Evolutionary conservation across 1,140 invertebrate species (phyloP).

Genomic region (Paraescarpia echinospica): DNA sequence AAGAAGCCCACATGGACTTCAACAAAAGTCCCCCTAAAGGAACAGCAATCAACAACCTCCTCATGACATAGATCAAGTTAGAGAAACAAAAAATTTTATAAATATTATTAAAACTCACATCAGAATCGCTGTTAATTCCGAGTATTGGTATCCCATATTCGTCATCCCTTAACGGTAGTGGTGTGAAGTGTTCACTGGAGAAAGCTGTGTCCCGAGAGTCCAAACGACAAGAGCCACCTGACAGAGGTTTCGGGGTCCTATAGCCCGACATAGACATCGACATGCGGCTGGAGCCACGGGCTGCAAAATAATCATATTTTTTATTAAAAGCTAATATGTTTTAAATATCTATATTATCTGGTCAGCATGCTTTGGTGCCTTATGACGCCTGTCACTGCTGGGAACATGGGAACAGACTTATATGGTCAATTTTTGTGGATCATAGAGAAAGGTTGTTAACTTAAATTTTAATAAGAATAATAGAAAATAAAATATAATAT

Average conservation of each 20-base stretch:
- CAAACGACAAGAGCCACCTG: conserved; percentile 1
- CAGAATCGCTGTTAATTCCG: conserved; percentile 44
- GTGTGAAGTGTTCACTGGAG: conserved; percentile 4
- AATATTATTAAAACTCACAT: conserved; percentile 10
- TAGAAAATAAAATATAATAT: too few species aligned
- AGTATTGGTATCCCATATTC: conserved; percentile 52
- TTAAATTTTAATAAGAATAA: too few species aligned
- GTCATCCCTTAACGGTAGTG: conserved; percentile 33
- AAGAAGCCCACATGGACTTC: too few species aligned
- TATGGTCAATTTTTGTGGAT: too few species aligned
- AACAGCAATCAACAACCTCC: too few species aligned
- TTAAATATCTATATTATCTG: not conserved
- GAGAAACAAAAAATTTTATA: not conserved
- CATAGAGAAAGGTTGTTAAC: too few species aligned
- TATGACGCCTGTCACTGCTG: too few species aligned
- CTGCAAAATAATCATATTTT: conserved; percentile 18
- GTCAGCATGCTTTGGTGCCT: not conserved
- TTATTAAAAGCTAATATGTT: conserved; percentile 15
- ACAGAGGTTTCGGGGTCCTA: conserved; percentile 27
- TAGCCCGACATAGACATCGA: conserved; percentile 15
- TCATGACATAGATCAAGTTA: too few species aligned
- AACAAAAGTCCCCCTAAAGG: too few species aligned
- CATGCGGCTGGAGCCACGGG: conserved; percentile 5
- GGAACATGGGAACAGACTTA: not conserved
- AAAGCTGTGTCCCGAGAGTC: not conserved